A percentile compares a stretch with the other conserved stretches of the same genome.
These are phyloP conservation scores for Polypedilum vanderplanki DNA, from an alignment of 1,140 invertebrate species.

Conservation along the genomic window DNA sequence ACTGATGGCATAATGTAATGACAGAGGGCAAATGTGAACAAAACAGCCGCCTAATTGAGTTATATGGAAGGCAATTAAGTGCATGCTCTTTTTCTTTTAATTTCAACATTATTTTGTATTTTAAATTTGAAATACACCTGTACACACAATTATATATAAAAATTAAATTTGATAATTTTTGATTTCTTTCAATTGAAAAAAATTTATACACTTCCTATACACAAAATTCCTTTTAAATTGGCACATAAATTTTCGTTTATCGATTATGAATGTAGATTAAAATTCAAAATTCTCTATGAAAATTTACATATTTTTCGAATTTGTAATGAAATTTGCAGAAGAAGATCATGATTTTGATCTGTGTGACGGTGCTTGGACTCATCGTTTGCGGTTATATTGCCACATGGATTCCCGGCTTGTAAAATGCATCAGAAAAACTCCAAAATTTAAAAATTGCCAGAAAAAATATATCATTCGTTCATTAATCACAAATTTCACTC, in stretches of 20 bases:
- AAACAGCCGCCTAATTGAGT: not conserved
- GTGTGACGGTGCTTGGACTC: conserved; percentile 82
- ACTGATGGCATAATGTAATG: no score
- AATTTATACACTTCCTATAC: no score
- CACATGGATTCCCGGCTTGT: conserved; percentile 34
- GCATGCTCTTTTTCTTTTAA: not conserved
- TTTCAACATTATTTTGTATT: not conserved
- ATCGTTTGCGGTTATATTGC: conserved; percentile 62
- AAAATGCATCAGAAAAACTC: not conserved
- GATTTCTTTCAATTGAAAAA: not conserved
- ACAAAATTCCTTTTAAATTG: no score
- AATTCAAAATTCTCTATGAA: conserved; percentile 2
- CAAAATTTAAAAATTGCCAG: not conserved
- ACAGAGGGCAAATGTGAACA: not conserved
- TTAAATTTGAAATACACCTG: no score
- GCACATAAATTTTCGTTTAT: no score
- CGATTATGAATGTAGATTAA: not conserved
- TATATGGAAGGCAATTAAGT: conserved; percentile 9
- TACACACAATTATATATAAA: no score
- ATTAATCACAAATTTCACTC: not conserved
- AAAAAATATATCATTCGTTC: not conserved
- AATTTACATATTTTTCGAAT: not conserved
- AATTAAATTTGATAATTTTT: not conserved
- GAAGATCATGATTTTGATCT: conserved; percentile 98
- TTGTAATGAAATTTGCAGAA: conserved; percentile 63